A percentile compares a stretch with the other conserved stretches of the same genome.
phyloP scores from a whole-genome alignment of 2,888 invertebrate species.

The Eupithecia vulgata region DNA sequence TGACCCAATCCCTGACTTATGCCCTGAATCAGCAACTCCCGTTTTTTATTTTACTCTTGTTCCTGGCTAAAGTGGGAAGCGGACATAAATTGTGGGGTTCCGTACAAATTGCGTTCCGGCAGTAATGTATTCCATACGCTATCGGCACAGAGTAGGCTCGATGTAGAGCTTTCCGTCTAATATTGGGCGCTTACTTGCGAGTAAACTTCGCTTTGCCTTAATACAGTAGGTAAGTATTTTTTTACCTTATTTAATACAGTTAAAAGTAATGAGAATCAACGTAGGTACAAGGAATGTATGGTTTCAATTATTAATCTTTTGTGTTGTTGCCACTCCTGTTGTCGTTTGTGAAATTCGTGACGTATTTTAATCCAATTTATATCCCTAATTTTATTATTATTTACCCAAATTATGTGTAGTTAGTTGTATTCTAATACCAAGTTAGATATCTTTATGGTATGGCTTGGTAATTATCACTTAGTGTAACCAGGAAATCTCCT shows the following conservation, averaged over 20 bases:
- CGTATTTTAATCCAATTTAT: not conserved
- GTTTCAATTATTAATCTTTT: too few relatives aligned
- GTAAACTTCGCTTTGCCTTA: not conserved
- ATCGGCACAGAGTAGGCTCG: conserved; percentile 50
- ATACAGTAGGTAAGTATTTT: not conserved
- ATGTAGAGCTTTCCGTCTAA: conserved; percentile 59
- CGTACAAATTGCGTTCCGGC: conserved; percentile 74
- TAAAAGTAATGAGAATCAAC: not conserved
- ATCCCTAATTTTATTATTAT: not conserved
- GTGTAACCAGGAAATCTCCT: too few relatives aligned
- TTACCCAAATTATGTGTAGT: not conserved
- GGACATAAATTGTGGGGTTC: conserved; percentile 75
- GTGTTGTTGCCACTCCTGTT: not conserved
- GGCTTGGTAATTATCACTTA: not conserved
- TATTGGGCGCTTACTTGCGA: not conserved
- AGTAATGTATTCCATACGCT: conserved; percentile 70
- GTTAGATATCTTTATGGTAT: not conserved
- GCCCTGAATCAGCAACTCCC: conserved; percentile 30
- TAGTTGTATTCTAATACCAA: not conserved
- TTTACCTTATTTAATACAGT: not conserved
- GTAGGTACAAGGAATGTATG: too few relatives aligned
- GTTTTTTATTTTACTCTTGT: conserved; percentile 30
- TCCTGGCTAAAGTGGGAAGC: conserved; percentile 64
- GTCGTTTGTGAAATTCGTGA: not conserved
- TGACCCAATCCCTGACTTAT: conserved; percentile 20